Conservation (phyloP, 2,797 vertebrate genomes). For the Vultur gryphus region DNA sequence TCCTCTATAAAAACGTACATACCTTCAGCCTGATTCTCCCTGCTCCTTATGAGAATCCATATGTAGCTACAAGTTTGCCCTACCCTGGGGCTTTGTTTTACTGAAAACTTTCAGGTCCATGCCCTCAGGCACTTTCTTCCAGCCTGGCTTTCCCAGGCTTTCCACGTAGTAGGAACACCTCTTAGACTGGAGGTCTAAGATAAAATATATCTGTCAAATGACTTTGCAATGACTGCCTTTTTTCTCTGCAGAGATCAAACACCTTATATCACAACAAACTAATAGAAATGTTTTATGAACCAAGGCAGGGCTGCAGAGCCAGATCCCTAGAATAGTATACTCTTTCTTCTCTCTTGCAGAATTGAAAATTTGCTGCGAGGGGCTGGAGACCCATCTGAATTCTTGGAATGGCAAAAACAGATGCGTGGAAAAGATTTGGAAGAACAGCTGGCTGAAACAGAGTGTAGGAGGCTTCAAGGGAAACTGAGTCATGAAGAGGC, state of each 20-base stretch:
- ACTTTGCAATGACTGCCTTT: not conserved
- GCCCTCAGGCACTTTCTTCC: not conserved
- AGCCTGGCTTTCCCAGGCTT: not conserved
- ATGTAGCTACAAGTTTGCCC: not conserved
- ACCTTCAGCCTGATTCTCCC: not conserved
- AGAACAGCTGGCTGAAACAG: constrained; percentile 74
- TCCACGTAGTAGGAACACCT: not conserved
- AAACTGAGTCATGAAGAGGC: constrained; percentile 84
- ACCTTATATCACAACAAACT: not conserved
- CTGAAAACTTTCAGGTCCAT: not conserved
- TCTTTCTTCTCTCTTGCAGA: constrained; percentile 65
- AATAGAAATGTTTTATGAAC: not conserved
- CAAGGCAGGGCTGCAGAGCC: not conserved
- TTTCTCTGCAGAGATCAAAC: not conserved
- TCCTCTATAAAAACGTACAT: not conserved
- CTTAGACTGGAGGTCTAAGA: not conserved
- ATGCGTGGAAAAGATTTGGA: constrained; percentile 81
- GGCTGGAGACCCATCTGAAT: constrained; percentile 79
- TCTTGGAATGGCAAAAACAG: constrained; percentile 86
- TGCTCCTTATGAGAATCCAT: not conserved
- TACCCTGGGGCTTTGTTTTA: not conserved
- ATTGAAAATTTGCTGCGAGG: constrained; percentile 81
- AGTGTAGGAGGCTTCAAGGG: constrained; percentile 78
- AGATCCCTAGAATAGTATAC: not conserved
- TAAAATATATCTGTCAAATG: not conserved